These are phyloP conservation scores for Murina feae DNA, from an alignment of 2,113 vertebrate genomes.

Conservation along the genomic window DNA sequence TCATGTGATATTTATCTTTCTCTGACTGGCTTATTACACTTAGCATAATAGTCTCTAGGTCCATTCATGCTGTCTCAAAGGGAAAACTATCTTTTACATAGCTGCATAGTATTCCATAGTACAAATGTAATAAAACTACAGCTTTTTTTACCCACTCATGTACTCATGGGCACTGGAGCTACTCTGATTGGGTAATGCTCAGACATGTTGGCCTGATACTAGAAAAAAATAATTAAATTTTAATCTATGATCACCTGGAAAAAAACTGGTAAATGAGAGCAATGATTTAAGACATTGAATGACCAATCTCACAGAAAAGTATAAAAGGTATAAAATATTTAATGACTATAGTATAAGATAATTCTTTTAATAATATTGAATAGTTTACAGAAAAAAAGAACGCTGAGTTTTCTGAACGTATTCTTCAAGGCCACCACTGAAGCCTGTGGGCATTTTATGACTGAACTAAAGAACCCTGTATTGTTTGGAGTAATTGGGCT, in stretches of 20 bases:
- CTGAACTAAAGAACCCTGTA: not conserved
- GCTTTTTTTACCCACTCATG: too few relatives aligned
- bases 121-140: too few relatives aligned
- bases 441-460: not conserved
- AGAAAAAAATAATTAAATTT: not conserved
- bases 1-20: too few relatives aligned
- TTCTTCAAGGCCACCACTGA: not conserved
- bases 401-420: not conserved
- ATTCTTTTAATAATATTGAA: not conserved
- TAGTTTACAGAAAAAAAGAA: not conserved
- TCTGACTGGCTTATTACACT: too few relatives aligned
- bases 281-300: not conserved
- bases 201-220: not conserved
- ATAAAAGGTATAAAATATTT: not conserved
- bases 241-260: not conserved
- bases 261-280: not conserved
- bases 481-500: not conserved
- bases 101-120: too few relatives aligned
- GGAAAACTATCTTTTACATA: too few relatives aligned
- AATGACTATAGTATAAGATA: not conserved
- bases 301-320: not conserved
- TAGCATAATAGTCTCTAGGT: too few relatives aligned
- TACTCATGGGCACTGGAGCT: too few relatives aligned
- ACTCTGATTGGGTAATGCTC: not conserved
- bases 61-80: too few relatives aligned